These are phyloP conservation scores for Diplogasteroides magnus DNA, from an alignment of 1,140 invertebrate species.

Conservation along the genomic window DNA sequence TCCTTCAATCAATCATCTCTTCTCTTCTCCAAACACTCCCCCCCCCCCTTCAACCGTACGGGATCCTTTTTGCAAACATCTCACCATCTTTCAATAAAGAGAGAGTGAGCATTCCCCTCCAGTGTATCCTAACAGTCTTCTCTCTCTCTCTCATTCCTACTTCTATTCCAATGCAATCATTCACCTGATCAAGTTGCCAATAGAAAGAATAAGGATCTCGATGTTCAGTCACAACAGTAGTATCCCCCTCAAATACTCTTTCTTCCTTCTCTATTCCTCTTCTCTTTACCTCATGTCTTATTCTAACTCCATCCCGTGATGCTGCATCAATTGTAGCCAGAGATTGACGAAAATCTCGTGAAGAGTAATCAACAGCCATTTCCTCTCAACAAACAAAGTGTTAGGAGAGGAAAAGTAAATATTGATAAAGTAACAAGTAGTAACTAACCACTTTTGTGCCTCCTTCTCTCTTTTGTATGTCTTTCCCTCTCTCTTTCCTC, in stretches of 20 bases:
- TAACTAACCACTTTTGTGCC: too few species aligned
- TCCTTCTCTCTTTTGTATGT: too few species aligned
- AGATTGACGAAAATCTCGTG: constrained; percentile 35
- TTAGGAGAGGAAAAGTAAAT: too few species aligned
- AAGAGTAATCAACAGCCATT: constrained; percentile 32
- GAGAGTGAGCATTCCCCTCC: too few species aligned
- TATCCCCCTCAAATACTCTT: constrained; percentile 35
- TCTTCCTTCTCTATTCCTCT: neutral
- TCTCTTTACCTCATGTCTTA: neutral
- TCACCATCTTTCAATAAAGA: too few species aligned
- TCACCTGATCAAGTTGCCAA: constrained; percentile 53
- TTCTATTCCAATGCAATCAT: constrained; percentile 15
- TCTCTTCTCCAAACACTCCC: neutral
- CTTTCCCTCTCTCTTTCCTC: neutral
- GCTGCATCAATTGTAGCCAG: constrained; percentile 37
- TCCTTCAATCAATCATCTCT: constrained; percentile 12
- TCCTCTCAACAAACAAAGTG: neutral
- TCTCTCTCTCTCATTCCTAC: too few species aligned
- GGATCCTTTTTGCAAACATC: constrained; percentile 27
- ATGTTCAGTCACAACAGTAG: constrained; percentile 53
- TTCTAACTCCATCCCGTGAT: constrained; percentile 12
- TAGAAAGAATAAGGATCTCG: constrained; percentile 55
- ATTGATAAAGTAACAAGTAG: too few species aligned
- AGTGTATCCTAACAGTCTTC: too few species aligned
- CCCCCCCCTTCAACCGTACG: neutral